Evolutionary conservation across 2,797 vertebrate genomes (phyloP).

Genomic region (Pelochelys cantorii): DNA sequence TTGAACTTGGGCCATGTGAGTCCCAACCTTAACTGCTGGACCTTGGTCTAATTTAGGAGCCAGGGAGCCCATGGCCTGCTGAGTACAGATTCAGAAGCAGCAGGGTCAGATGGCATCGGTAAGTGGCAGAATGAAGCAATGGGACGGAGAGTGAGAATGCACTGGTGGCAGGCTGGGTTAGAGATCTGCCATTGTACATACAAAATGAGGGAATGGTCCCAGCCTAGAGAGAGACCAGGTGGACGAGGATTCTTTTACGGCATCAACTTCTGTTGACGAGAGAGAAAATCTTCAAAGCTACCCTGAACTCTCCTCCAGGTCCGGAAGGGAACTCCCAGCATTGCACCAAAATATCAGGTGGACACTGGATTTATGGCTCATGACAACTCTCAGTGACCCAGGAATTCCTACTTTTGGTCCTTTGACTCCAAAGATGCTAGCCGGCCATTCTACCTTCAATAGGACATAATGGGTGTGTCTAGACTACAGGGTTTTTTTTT

Average conservation of each 20-base stretch:
- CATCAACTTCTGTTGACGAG: not conserved
- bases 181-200: no score
- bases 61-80: not conserved
- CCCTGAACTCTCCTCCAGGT: no score
- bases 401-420: not conserved
- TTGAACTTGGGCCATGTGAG: not conserved
- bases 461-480: not conserved
- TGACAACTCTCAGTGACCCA: not conserved
- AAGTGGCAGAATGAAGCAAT: accelerated
- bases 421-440: not conserved
- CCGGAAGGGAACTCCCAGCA: not conserved
- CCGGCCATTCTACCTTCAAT: not conserved
- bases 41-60: not conserved
- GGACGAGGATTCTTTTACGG: not conserved
- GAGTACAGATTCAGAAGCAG: not conserved
- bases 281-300: not conserved
- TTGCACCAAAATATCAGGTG: not conserved
- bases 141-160: not conserved
- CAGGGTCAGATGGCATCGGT: no score
- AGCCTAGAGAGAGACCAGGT: not conserved
- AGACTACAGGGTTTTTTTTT: no score
- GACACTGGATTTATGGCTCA: not conserved
- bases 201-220: not conserved
- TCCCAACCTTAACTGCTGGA: not conserved
- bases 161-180: no score